Evolutionary conservation across 2,797 vertebrate species (phyloP).

Genomic region (Acrossocheilus fasciatus): DNA sequence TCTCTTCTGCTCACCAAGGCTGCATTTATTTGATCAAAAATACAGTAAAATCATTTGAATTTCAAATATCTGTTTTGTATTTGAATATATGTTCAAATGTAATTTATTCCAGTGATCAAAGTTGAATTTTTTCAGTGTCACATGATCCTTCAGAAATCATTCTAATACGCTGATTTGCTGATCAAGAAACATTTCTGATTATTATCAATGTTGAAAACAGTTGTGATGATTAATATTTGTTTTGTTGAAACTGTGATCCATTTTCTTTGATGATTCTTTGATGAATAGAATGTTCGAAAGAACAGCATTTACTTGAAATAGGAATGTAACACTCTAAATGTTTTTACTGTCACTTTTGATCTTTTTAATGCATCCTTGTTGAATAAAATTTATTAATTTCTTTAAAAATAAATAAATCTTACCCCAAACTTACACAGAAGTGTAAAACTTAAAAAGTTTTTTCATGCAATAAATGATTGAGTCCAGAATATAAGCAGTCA

Average conservation of each 20-base stretch:
- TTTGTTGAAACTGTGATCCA: not conserved
- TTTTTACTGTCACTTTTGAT: not conserved
- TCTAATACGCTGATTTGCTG: not conserved
- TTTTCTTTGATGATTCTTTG: not conserved
- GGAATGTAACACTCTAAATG: not conserved
- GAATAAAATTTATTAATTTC: not conserved
- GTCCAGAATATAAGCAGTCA: not conserved
- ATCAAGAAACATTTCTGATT: not conserved
- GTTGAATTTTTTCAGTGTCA: conserved; percentile 1
- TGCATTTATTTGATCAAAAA: not conserved
- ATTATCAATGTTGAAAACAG: not conserved
- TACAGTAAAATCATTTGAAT: not conserved
- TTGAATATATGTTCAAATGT: not conserved
- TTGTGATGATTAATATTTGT: not conserved
- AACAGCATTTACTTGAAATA: not conserved
- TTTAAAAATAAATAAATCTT: not conserved
- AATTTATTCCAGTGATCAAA: not conserved
- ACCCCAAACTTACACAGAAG: too few species aligned
- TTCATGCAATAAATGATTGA: not conserved
- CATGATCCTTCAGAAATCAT: not conserved
- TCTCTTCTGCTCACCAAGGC: not conserved
- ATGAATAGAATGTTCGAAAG: not conserved
- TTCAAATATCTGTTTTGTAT: not conserved
- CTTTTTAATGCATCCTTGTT: not conserved
- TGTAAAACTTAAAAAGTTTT: not conserved